These are phyloP conservation scores for Holocentrus rufus DNA, from an alignment of 2,797 vertebrate species.

Conservation along the genomic window DNA sequence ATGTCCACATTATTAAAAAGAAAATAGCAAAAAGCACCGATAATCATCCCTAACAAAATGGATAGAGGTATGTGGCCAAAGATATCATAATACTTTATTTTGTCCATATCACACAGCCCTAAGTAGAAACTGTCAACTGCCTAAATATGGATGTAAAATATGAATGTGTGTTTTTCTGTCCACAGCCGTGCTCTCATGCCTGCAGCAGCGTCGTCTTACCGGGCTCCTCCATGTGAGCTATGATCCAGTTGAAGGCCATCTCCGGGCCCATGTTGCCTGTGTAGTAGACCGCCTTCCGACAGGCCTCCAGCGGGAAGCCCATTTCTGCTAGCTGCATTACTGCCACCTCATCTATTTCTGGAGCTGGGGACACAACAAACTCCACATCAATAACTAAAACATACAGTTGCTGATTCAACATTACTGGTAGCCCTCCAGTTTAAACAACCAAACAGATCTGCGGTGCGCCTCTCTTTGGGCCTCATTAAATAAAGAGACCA, in stretches of 20 bases:
- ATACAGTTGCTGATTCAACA: constrained; percentile 63
- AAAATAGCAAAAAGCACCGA: no score
- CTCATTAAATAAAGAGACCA: constrained; percentile 73
- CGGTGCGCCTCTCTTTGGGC: constrained; percentile 64
- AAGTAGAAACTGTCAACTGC: neutral
- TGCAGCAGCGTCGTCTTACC: constrained; percentile 79
- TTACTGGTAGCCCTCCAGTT: constrained; percentile 19
- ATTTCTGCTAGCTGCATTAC: constrained; percentile 99
- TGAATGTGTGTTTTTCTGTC: neutral
- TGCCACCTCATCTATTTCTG: constrained; percentile 94
- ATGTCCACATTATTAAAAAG: no score
- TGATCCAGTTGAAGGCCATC: constrained; percentile 99
- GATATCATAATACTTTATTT: no score
- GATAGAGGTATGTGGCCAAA: no score
- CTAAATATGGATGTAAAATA: neutral
- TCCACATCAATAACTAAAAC: constrained; percentile 58
- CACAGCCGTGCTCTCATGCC: neutral
- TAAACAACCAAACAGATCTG: constrained; percentile 47
- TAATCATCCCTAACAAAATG: no score
- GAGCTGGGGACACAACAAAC: constrained; percentile 81
- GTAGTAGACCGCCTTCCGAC: constrained; percentile 98
- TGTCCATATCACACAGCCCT: no score
- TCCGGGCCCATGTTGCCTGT: constrained; percentile 98
- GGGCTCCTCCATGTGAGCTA: constrained; percentile 98
- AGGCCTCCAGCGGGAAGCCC: constrained; percentile 97